Base-by-base conservation (phyloP, 2,888 invertebrate genomes). In the Limulus polyphemus region DNA sequence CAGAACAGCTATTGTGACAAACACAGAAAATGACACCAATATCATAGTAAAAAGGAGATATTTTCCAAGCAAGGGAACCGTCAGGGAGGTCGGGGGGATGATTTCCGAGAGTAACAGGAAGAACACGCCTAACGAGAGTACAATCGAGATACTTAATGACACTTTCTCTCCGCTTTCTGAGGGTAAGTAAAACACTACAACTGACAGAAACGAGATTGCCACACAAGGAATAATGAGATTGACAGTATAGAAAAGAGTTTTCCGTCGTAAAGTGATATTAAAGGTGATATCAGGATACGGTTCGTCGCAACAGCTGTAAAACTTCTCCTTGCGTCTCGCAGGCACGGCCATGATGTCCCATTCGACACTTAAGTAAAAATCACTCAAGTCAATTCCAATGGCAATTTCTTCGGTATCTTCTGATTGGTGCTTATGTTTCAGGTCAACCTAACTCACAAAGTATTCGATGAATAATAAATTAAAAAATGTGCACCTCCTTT, bases 161-260 rank as follows among this genome's bases (percentile, higher is more conserved):
- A 99, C 95, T 83, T 98, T 98, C 79, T 98, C 97, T 52, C 97
- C 97, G 9, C 94, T 94, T 79, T 98, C 98, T 47, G 94, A 94
- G 0, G 97, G 97, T 67, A 98, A 80, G 76, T 97, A 97, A 79
- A 99, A 99, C 57, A 99, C 98, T 58, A 99, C 81, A 49, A 97
- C 80, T 1, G 97, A 95, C 60, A 97, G 81, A 78, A 95, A 95
- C 10, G 94, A 94, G 68, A 97, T 87, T 47, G 93, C 93, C 51
- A 95, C 94, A 75, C 95, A 95, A 0, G 97, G 97, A 72, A 97
- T 91, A 73, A 97, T 95, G 68, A 98, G 81, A 75, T 93, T 93
- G 17, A 93, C 92, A 0, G 92, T 93, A 80, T 99, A 98, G 81
- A 99, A 99, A 32, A 99, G 80, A 0, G 98, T 98, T 78, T 98